Percentiles rank a stretch among this genome's conserved stretches.
phyloP scores from a whole-genome alignment of 1,140 invertebrate species.

The Heliconius nattereri region DNA sequence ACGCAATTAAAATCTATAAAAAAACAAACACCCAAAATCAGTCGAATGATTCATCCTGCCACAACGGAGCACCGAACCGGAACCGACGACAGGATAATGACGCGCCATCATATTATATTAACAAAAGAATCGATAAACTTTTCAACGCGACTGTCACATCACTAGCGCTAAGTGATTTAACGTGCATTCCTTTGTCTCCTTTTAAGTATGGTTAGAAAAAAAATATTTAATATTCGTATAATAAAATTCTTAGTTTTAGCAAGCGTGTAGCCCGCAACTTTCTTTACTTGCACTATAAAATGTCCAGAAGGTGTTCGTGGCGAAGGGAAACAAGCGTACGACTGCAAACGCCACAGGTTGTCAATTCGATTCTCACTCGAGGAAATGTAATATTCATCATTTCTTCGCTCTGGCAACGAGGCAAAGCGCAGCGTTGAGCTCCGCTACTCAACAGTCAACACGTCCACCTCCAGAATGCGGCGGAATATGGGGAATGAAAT shows the following conservation, averaged over 20 bases:
- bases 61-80: slow-evolving; percentile 16
- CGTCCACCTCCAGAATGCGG: no score
- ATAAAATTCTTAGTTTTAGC: not conserved
- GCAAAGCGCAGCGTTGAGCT: no score
- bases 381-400: no score
- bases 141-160: slow-evolving; percentile 39
- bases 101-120: slow-evolving; percentile 20
- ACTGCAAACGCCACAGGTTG: no score
- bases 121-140: slow-evolving; percentile 43
- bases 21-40: not conserved
- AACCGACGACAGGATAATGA: slow-evolving; percentile 31
- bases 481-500: no score
- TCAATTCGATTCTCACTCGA: no score
- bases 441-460: no score
- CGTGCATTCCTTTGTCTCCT: slow-evolving; percentile 33
- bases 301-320: no score
- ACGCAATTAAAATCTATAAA: not conserved
- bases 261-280: no score
- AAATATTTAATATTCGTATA: not conserved
- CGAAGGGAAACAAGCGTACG: no score
- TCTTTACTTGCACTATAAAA: no score
- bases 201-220: slow-evolving; percentile 21
- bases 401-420: no score
- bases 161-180: slow-evolving; percentile 52
- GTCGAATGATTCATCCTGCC: slow-evolving; percentile 15